Percentiles rank a stretch among this genome's conserved stretches.
Evolutionary conservation across 1,140 invertebrate genomes (phyloP).

Genomic region (Papilio xuthus): DNA sequence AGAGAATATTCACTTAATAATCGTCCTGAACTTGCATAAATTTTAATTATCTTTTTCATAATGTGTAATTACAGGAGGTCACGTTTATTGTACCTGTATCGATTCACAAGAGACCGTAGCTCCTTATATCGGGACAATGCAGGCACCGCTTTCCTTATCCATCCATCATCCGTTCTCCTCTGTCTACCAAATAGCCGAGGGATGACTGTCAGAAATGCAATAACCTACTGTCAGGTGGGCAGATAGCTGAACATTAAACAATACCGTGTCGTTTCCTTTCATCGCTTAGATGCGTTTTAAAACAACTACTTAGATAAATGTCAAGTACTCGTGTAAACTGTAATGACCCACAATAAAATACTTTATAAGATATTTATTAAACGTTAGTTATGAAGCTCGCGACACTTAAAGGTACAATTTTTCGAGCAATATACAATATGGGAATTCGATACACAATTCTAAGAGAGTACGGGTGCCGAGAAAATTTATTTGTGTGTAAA

Average conservation of each 20-base stretch:
- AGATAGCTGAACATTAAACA: conserved; percentile 32
- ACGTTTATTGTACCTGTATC: conserved; percentile 21
- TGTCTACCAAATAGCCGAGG: conserved; percentile 29
- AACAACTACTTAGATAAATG: conserved; percentile 6
- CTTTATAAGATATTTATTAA: no score
- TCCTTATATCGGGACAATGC: conserved; percentile 23
- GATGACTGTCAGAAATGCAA: conserved; percentile 36
- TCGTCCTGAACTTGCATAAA: background rate
- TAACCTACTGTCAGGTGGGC: conserved; percentile 35
- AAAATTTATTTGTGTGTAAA: conserved; percentile 68
- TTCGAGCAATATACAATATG: conserved; percentile 49
- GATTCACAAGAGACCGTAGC: conserved; percentile 16
- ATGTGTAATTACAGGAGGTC: background rate
- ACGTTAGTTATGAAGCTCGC: background rate
- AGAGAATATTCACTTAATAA: background rate
- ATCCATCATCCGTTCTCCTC: conserved; percentile 33
- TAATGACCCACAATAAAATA: no score
- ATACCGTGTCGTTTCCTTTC: conserved; percentile 24
- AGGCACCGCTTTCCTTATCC: conserved; percentile 29
- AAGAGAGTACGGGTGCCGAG: conserved; percentile 46
- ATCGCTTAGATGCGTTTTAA: conserved; percentile 6
- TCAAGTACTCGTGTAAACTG: background rate
- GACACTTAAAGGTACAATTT: conserved; percentile 11
- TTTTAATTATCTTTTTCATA: background rate
- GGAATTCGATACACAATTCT: conserved; percentile 52